Percentiles rank a stretch among this genome's conserved stretches.
Evolutionary conservation across 2,113 vertebrate species (phyloP).

Genomic region (Myotis davidii): DNA sequence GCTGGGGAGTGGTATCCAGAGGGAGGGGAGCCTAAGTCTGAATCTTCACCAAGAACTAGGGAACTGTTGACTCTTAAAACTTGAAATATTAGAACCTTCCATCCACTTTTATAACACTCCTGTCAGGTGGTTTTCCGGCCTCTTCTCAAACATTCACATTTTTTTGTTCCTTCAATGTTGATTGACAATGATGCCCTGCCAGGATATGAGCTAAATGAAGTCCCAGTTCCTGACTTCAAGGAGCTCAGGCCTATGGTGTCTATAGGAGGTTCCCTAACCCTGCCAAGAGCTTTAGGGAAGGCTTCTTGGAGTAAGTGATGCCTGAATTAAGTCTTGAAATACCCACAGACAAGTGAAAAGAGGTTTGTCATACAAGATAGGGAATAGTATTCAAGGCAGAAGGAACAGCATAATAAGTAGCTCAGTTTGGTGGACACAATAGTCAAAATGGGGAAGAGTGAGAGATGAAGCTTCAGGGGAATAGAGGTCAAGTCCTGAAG

Average conservation of each 20-base stretch:
- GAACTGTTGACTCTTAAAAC: not conserved
- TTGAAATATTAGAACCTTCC: not conserved
- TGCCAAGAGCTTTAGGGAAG: not conserved
- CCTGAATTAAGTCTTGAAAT: slow-evolving; percentile 17
- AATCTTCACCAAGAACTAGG: not conserved
- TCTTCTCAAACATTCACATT: not conserved
- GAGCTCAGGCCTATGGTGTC: not conserved
- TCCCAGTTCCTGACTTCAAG: not conserved
- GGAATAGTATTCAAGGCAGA: not conserved
- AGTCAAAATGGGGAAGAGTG: not conserved
- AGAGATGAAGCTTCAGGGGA: not conserved
- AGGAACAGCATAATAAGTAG: not conserved
- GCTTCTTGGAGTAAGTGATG: not conserved
- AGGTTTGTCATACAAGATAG: not conserved
- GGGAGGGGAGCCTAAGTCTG: not conserved
- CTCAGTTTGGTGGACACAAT: not conserved
- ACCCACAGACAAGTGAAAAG: not conserved
- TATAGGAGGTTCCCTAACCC: not conserved
- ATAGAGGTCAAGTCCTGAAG: not conserved
- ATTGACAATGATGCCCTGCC: not conserved
- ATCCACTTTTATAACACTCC: not conserved
- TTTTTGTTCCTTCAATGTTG: slow-evolving; percentile 5
- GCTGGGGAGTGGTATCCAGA: not conserved
- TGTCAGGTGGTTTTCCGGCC: not conserved
- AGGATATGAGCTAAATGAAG: not conserved